Conservation (phyloP, 2,888 invertebrate genomes). For the Megamerina dolium region DNA sequence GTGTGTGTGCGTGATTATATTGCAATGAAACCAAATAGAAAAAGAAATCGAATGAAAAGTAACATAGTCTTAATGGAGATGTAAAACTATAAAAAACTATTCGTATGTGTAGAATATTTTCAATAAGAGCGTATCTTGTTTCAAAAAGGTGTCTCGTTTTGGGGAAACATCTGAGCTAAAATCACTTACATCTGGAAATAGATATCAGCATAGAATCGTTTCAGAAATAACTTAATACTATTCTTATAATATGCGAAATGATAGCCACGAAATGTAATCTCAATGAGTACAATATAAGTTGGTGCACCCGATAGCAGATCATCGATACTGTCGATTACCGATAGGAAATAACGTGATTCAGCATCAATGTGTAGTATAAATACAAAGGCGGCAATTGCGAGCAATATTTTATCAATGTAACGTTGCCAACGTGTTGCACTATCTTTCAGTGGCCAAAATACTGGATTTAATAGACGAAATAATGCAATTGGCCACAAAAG, state of each 20-base stretch:
- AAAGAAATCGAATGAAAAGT: too few relatives aligned
- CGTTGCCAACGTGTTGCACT: conserved; percentile 13
- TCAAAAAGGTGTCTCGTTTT: too few relatives aligned
- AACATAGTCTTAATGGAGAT: too few relatives aligned
- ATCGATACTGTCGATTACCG: conserved; percentile 28
- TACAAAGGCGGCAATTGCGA: conserved; percentile 24
- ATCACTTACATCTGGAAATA: conserved; percentile 30
- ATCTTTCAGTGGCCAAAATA: conserved; percentile 36
- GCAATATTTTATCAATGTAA: too few relatives aligned
- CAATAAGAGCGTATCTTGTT: too few relatives aligned
- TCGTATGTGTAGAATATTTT: too few relatives aligned
- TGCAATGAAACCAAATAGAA: too few relatives aligned
- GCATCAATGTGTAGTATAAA: conserved; percentile 29
- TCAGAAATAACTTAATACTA: conserved; percentile 25
- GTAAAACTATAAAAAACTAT: too few relatives aligned
- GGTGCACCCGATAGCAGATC: conserved; percentile 33
- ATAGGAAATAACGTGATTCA: conserved; percentile 28
- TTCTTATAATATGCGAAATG: conserved; percentile 25
- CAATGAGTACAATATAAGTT: conserved; percentile 29
- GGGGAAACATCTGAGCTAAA: not conserved
- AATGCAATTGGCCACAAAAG: conserved; percentile 28
- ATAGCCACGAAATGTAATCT: conserved; percentile 31
- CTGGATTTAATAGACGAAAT: conserved; percentile 27
- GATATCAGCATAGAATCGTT: conserved; percentile 26
- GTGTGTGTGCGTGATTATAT: not conserved